Percentiles rank a stretch among this genome's conserved stretches.
phyloP scores from a whole-genome alignment of 2,113 vertebrate genomes.

The Trematocara stigmaticum region DNA sequence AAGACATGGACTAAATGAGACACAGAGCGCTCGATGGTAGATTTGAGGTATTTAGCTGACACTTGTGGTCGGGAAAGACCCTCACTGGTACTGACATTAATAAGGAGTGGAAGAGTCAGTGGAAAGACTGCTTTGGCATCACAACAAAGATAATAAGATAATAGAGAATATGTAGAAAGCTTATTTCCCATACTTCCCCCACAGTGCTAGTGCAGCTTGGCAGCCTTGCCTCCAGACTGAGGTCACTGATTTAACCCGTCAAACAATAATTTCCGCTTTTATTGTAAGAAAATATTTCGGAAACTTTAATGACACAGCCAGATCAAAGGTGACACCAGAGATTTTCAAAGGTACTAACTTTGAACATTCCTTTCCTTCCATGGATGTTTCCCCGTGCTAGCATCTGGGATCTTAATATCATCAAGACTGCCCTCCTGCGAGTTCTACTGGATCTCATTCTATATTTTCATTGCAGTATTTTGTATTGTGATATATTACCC shows the following conservation, averaged over 20 bases:
- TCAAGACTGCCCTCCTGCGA: background rate
- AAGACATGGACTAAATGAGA: conserved; percentile 50
- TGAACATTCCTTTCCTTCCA: background rate
- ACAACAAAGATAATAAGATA: conserved; percentile 3
- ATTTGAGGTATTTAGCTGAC: conserved; percentile 4
- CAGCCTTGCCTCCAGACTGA: background rate
- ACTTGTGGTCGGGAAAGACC: background rate
- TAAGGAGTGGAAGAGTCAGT: background rate
- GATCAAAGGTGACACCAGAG: background rate
- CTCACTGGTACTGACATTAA: background rate
- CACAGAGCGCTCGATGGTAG: conserved; percentile 6
- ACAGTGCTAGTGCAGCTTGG: background rate
- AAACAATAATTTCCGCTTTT: background rate
- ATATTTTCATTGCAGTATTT: background rate
- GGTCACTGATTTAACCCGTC: background rate
- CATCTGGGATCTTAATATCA: background rate
- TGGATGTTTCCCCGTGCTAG: background rate
- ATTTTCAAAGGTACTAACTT: background rate
- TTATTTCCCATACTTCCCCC: background rate
- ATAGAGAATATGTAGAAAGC: background rate
- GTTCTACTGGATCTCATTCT: background rate
- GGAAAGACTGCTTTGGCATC: background rate
- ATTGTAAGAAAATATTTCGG: background rate
- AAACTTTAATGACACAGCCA: background rate
- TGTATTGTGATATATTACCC: background rate